Percentiles rank a stretch among this genome's conserved stretches.
phyloP scores from a whole-genome alignment of 2,888 invertebrate genomes.

The Flexamia atlantica region DNA sequence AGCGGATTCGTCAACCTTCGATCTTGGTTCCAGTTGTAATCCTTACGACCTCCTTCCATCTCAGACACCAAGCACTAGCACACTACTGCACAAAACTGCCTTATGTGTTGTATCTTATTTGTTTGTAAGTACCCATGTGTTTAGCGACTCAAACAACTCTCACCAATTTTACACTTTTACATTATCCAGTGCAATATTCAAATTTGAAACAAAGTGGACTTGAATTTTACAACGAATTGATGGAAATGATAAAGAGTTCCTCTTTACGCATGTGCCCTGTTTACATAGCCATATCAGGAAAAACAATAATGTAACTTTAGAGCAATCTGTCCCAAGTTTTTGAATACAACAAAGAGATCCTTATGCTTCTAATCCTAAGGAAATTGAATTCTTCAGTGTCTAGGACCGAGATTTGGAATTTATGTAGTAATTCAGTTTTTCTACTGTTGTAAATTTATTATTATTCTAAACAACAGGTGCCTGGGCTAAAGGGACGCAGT shows the following conservation, averaged over 20 bases:
- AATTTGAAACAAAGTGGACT: neutral
- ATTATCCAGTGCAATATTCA: neutral
- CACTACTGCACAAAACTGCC: constrained; percentile 4
- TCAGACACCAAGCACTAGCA: constrained; percentile 26
- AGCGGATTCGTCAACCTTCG: constrained; percentile 30
- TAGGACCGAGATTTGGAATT: too few species aligned
- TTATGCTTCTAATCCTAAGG: too few species aligned
- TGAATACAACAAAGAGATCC: too few species aligned
- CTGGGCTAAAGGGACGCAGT: neutral
- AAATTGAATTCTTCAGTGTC: too few species aligned
- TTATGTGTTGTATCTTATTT: neutral
- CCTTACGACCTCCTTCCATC: neutral
- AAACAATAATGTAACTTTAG: neutral
- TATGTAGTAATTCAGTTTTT: too few species aligned
- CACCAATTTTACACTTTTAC: neutral
- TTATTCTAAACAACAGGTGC: too few species aligned
- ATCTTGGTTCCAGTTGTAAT: constrained; percentile 39
- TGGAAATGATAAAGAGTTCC: too few species aligned
- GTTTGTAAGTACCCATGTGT: neutral
- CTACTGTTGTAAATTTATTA: too few species aligned
- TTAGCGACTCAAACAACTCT: neutral
- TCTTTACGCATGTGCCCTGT: neutral
- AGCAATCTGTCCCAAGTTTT: neutral
- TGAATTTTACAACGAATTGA: neutral
- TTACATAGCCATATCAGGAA: neutral